Evolutionary conservation across 1,140 invertebrate species (phyloP).

Genomic region (Hormaphis cornu): DNA sequence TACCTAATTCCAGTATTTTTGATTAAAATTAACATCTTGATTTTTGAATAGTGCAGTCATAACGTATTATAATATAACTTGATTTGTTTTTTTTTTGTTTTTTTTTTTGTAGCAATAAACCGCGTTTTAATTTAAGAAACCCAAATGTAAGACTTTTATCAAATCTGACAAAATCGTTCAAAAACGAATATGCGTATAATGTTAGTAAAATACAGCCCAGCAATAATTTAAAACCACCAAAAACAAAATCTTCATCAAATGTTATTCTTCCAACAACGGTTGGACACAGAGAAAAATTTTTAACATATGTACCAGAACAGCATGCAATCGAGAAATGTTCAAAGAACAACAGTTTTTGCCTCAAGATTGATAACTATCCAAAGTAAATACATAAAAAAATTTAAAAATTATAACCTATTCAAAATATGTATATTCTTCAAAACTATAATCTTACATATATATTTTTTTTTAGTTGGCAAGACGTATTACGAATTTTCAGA

Average conservation of each 20-base stretch:
- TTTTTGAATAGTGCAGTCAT: too few relatives aligned
- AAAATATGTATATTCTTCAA: too few relatives aligned
- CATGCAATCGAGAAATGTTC: neutral
- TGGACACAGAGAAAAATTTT: neutral
- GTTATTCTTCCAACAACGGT: conserved; percentile 13
- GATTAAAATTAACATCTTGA: too few relatives aligned
- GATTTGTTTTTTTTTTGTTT: too few relatives aligned
- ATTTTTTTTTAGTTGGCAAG: neutral
- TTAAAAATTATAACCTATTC: too few relatives aligned
- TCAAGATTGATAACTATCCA: conserved; percentile 13
- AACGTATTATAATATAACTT: too few relatives aligned
- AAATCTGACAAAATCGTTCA: neutral
- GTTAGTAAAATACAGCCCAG: neutral
- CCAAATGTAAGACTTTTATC: neutral
- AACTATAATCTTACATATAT: neutral
- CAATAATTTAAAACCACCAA: neutral
- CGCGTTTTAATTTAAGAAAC: neutral
- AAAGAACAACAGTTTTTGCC: neutral
- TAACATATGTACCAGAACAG: conserved; percentile 3
- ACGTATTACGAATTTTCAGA: neutral
- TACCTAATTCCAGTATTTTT: too few relatives aligned
- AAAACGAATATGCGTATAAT: neutral
- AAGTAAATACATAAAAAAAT: neutral
- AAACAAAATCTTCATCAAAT: neutral
- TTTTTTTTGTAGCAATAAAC: neutral